phyloP scores from a whole-genome alignment of 2,113 vertebrate genomes.

The Verasper variegatus region DNA sequence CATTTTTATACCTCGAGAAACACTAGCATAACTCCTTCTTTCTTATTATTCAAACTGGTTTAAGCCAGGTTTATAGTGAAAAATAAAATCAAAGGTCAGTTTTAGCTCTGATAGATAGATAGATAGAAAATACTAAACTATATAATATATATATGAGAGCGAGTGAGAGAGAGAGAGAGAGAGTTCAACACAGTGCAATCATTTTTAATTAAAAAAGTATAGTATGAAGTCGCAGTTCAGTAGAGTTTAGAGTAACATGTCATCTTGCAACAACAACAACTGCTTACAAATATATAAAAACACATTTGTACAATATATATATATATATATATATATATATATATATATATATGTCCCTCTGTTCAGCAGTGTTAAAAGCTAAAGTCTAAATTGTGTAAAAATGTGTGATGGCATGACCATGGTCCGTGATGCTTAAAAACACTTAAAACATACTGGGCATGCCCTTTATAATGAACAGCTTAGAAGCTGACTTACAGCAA shows the following conservation, averaged over 20 bases:
- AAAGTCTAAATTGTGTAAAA: constrained; percentile 10
- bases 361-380: constrained; percentile 1
- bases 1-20: not conserved
- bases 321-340: too few species aligned
- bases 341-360: not conserved
- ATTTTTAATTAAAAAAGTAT: too few species aligned
- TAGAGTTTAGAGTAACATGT: not conserved
- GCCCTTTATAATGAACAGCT: constrained; percentile 65
- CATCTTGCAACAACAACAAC: not conserved
- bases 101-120: too few species aligned
- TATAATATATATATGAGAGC: too few species aligned
- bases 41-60: not conserved
- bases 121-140: too few species aligned
- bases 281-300: not conserved
- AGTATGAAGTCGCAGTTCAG: too few species aligned
- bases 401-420: not conserved
- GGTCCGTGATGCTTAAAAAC: constrained; percentile 1
- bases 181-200: too few species aligned
- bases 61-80: not conserved
- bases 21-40: too few species aligned
- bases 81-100: too few species aligned
- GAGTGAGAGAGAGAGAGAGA: too few species aligned
- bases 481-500: constrained; percentile 51
- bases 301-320: too few species aligned
- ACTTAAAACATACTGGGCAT: constrained; percentile 3